These are phyloP conservation scores for Antedon mediterranea DNA, from an alignment of 53 echinoderm and acorn worm species.

Conservation along the genomic window DNA sequence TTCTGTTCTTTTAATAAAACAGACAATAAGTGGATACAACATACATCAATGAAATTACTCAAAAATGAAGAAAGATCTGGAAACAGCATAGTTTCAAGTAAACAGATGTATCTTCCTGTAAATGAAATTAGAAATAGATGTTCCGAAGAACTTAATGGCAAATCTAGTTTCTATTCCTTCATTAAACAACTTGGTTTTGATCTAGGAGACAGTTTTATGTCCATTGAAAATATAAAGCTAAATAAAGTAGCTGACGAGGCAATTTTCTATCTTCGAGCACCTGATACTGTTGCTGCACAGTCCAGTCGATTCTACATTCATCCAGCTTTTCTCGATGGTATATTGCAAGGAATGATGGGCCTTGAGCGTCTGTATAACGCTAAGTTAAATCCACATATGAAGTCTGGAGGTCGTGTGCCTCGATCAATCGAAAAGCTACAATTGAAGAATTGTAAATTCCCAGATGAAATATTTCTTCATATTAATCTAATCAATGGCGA, in stretches of 20 bases:
- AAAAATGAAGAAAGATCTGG: neutral
- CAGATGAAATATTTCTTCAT: constrained; percentile 11
- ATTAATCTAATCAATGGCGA: neutral
- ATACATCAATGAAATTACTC: neutral
- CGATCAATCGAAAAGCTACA: constrained; percentile 4
- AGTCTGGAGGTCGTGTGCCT: constrained; percentile 21
- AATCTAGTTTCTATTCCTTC: constrained; percentile 7
- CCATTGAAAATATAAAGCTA: neutral
- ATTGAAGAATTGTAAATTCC: constrained; percentile 4
- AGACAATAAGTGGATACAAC: neutral
- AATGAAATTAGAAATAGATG: neutral
- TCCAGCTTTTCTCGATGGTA: constrained; percentile 42
- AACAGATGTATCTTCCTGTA: neutral
- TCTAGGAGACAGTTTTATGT: constrained; percentile 34
- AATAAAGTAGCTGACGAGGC: constrained; percentile 11
- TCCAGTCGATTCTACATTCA: constrained; percentile 28
- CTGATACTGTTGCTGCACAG: too few relatives aligned
- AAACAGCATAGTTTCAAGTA: too few relatives aligned
- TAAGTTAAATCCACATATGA: neutral
- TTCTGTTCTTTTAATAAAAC: neutral
- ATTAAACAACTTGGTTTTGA: constrained; percentile 17
- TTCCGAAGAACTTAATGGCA: neutral
- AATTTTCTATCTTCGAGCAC: constrained; percentile 18
- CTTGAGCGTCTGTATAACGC: too few relatives aligned
- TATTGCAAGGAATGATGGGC: constrained; percentile 25